Evolutionary conservation across 2,113 vertebrate species (phyloP), one percentile per base, ranked within the genome.

Genomic region (Chinchilla lanigera): DNA sequence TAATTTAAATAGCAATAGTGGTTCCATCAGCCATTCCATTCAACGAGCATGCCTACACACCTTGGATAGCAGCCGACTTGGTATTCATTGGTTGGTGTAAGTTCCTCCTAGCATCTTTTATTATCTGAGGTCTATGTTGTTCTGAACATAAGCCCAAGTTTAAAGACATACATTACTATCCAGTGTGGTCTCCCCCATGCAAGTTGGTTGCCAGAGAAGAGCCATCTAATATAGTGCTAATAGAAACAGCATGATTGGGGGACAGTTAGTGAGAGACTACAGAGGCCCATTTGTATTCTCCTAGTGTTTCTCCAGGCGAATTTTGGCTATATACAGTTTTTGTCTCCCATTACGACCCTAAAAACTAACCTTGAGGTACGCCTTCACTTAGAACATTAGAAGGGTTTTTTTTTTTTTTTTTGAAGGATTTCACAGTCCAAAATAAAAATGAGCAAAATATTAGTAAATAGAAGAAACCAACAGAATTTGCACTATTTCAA

Each of bases 371-470:
- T 91, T 82, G 90, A 95, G 35, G 90, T 14, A 19, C 22, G 11
- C 82, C 17, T 90, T 35, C 6, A 58, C 12, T 78, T 95, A 78
- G 97, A 98, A 96, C 28, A 90, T 94, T 85, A 77, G 1, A 95
- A 22, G 91, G 44, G 7, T 30, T 82, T 96, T 98, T 60, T 60
- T 24, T 60, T 60, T n/a, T n/a, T n/a, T n/a, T 97, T 95, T 67
- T 6, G 44, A 97, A 98, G 41, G 83, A 80, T 90, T 98, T 98
- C 86, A 97, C 33, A 50, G 96, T 83, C 47, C 12, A 97, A 98
- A 97, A 98, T 97, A 98, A 98, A 78, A 98, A 98, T 96, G 14
- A 60, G 58, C 38, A 94, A 97, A 98, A 81, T 0, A 54, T 92
- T 97, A 90, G 98, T 97, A 97, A 96, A 97, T 94, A 81, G 95